Percentiles rank a stretch among this genome's conserved stretches.
Evolutionary conservation across 2,888 invertebrate species (phyloP).

Genomic region (Tolmerus cingulatus): DNA sequence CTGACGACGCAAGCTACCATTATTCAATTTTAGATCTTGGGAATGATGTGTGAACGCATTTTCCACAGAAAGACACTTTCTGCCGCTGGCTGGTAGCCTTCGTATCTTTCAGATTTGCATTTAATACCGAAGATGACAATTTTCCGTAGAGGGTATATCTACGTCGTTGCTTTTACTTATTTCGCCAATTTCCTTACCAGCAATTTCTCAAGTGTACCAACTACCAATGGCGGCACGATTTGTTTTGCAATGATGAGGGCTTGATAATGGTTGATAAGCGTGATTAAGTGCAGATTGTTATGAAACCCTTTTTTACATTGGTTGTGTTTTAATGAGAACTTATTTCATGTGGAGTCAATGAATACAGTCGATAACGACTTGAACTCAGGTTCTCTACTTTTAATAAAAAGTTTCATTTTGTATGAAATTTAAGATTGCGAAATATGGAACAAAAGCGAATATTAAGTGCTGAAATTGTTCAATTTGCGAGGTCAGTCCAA

Average conservation of each 20-base stretch:
- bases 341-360: background rate
- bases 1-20: background rate
- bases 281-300: background rate
- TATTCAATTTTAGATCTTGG: slow-evolving; percentile 25
- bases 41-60: slow-evolving; percentile 27
- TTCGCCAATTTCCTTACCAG: background rate
- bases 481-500: background rate
- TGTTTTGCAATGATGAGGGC: background rate
- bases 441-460: background rate
- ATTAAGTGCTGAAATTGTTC: background rate
- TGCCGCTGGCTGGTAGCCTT: background rate
- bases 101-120: background rate
- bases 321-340: background rate
- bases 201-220: background rate
- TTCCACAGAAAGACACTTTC: background rate
- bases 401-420: background rate
- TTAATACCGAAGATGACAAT: slow-evolving; percentile 1
- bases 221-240: background rate
- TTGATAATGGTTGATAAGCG: slow-evolving; percentile 17
- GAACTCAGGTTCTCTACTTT: background rate
- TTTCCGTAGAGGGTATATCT: background rate
- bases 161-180: background rate
- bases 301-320: background rate
- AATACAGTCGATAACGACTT: background rate
- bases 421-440: background rate